Conservation (phyloP, 2,888 invertebrate species). For the Acheta domesticus region DNA sequence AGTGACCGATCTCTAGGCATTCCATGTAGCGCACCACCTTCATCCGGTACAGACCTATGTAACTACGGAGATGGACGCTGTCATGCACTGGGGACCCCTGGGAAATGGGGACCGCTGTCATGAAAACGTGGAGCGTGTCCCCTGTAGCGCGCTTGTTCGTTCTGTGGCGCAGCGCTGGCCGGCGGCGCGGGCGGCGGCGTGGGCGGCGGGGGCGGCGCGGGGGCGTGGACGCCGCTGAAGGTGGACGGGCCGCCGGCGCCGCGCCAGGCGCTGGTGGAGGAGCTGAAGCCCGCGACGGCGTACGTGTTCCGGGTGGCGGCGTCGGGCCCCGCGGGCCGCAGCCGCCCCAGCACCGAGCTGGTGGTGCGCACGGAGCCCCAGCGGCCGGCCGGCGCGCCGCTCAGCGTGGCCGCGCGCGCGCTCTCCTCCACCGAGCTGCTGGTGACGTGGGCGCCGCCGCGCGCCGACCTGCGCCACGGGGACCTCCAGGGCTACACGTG, state of each 20-base stretch:
- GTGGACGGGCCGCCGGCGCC: conserved; percentile 60
- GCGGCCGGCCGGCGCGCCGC: conserved; percentile 65
- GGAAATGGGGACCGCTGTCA: no score
- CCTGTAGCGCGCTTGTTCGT: no score
- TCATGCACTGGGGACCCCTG: no score
- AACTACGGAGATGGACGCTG: no score
- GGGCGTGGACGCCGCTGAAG: conserved; percentile 64
- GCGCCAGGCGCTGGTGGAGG: conserved; percentile 59
- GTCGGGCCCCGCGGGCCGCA: conserved; percentile 69
- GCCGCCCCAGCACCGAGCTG: conserved; percentile 63
- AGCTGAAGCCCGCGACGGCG: conserved; percentile 66
- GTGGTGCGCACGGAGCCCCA: conserved; percentile 65
- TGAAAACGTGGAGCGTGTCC: no score
- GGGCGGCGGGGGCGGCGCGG: conserved; percentile 40
- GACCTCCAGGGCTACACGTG: conserved; percentile 71
- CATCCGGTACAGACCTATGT: no score
- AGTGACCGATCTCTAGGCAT: no score
- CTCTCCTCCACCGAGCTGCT: conserved; percentile 70
- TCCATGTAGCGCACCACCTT: no score
- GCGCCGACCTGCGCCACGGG: conserved; percentile 66
- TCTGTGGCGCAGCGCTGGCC: no score
- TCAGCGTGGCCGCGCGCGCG: conserved; percentile 64
- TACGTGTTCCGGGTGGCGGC: conserved; percentile 70
- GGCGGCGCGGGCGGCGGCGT: no score
- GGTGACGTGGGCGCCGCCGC: conserved; percentile 71